Conservation (phyloP, 2,113 vertebrate species). For the Malurus alboscapulatus region DNA sequence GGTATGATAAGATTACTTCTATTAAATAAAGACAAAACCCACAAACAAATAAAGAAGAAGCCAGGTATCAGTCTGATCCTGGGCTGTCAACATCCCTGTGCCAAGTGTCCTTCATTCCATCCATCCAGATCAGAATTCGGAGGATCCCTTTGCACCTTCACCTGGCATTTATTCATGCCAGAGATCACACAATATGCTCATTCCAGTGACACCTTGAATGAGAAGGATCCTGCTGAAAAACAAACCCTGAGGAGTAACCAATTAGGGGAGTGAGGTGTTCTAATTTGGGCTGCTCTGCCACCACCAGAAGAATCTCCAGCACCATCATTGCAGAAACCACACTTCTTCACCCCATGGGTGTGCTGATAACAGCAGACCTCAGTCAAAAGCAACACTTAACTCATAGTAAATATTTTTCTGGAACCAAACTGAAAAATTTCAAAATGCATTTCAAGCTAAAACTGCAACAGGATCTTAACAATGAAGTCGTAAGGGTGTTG, state of each 20-base stretch:
- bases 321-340: background rate
- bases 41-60: background rate
- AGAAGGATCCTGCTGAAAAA: background rate
- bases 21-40: background rate
- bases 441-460: background rate
- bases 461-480: background rate
- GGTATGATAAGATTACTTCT: background rate
- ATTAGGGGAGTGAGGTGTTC: background rate
- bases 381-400: background rate
- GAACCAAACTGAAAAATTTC: background rate
- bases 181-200: rapidly evolving
- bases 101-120: background rate
- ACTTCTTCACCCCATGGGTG: rapidly evolving
- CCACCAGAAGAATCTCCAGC: background rate
- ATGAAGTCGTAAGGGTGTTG: background rate
- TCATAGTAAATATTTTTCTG: background rate
- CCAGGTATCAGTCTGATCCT: background rate
- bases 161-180: background rate
- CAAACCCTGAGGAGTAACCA: background rate
- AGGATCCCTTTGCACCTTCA: background rate
- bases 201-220: background rate
- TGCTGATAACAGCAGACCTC: background rate
- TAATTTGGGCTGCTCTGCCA: background rate
- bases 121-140: background rate
- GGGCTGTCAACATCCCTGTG: background rate